Conservation (phyloP, 1,140 invertebrate genomes). For the Drosophila trapezifrons region DNA sequence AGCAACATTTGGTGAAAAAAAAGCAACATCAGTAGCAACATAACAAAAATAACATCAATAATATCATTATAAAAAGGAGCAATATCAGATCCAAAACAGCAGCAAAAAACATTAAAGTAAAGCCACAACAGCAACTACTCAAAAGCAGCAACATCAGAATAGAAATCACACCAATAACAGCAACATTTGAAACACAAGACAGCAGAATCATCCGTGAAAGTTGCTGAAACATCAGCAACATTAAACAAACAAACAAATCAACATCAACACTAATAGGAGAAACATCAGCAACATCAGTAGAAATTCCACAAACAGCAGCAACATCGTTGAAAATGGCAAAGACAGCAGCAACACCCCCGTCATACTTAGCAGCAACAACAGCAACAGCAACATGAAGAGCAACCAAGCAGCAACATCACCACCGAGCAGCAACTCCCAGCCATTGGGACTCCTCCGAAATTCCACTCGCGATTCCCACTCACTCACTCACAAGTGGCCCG, state of each 20-base stretch:
- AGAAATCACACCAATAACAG: not conserved
- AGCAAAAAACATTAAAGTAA: not conserved
- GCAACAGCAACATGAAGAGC: constrained; percentile 3
- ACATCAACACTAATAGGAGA: not conserved
- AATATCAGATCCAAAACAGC: not conserved
- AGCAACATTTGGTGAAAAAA: no score
- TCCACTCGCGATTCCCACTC: constrained; percentile 16
- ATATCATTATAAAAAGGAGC: not conserved
- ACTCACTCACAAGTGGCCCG: constrained; percentile 8
- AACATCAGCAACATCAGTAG: not conserved
- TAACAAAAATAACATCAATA: no score
- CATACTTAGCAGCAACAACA: constrained; percentile 2
- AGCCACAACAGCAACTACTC: not conserved
- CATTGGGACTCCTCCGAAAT: constrained; percentile 13
- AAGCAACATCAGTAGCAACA: no score
- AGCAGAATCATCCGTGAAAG: not conserved
- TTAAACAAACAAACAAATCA: constrained; percentile 6
- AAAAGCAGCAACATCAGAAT: no score
- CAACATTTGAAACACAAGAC: not conserved
- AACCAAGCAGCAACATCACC: constrained; percentile 21
- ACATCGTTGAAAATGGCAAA: constrained; percentile 15
- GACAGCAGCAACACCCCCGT: constrained; percentile 16
- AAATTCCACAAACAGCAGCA: constrained; percentile 4
- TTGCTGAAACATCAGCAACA: constrained; percentile 7
- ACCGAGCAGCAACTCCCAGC: constrained; percentile 29